These are phyloP conservation scores for Tricholaema leucomelas DNA, from an alignment of 2,113 vertebrate species.

Conservation along the genomic window DNA sequence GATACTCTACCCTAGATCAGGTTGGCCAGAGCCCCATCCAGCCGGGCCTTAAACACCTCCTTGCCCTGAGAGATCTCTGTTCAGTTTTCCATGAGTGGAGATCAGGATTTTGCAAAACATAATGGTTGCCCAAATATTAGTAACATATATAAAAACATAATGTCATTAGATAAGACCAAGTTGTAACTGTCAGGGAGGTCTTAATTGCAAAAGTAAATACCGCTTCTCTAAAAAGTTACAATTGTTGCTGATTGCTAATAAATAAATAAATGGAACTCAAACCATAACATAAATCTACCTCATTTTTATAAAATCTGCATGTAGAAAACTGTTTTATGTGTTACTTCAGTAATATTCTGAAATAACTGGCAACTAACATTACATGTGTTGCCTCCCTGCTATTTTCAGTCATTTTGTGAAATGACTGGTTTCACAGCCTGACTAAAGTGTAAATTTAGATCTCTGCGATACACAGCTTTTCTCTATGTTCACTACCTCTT, in stretches of 20 bases:
- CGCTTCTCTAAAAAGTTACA: not conserved
- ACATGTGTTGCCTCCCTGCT: not conserved
- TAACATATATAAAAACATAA: not conserved
- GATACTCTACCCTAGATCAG: too few species aligned
- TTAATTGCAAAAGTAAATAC: not conserved
- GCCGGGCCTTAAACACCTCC: too few species aligned
- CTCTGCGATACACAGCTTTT: not conserved
- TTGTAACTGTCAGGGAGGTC: not conserved
- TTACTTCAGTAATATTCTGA: not conserved
- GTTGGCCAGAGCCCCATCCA: too few species aligned
- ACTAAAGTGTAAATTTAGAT: conserved; percentile 5
- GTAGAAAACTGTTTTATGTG: not conserved
- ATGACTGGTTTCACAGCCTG: conserved; percentile 3
- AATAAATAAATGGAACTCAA: not conserved
- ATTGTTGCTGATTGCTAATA: not conserved
- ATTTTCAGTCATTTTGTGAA: conserved; percentile 50
- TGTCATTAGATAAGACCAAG: not conserved
- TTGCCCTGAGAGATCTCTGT: not conserved
- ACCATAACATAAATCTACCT: not conserved
- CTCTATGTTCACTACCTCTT: not conserved
- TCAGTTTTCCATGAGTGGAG: not conserved
- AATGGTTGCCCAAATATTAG: not conserved
- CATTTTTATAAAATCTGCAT: not conserved
- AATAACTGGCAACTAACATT: not conserved
- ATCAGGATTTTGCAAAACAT: not conserved